Percentiles rank a stretch among this genome's conserved stretches.
phyloP scores from a whole-genome alignment of 2,113 vertebrate species.

The Anser cygnoides region DNA sequence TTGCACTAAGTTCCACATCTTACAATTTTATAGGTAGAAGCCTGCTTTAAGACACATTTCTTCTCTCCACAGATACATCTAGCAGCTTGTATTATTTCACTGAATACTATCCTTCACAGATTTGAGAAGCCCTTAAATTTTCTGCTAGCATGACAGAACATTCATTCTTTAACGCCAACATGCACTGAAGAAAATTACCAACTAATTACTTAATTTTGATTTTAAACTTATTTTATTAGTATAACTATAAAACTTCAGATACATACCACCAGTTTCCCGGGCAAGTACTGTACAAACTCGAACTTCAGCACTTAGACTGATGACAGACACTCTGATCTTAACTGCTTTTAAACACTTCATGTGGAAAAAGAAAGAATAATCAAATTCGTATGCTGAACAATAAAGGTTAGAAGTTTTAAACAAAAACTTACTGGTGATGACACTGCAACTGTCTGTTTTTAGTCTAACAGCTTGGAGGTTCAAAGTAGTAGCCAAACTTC shows the following conservation, averaged over 20 bases:
- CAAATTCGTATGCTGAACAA: not conserved
- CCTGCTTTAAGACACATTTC: not conserved
- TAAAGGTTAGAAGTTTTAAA: not conserved
- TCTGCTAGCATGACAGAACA: not conserved
- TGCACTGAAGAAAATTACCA: not conserved
- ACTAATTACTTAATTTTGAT: not conserved
- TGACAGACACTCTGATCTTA: conserved; percentile 94
- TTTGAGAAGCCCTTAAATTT: not conserved
- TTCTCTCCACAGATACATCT: not conserved
- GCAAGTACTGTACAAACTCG: conserved; percentile 94
- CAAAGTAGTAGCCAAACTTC: not conserved
- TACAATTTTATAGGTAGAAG: not conserved
- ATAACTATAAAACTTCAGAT: not conserved
- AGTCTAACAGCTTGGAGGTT: not conserved
- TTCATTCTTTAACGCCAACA: not conserved
- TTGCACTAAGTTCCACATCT: not conserved
- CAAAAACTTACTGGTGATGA: not conserved
- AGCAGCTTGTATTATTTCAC: not conserved
- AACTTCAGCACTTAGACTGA: conserved; percentile 95
- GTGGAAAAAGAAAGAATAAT: conserved; percentile 44
- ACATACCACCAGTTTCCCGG: conserved; percentile 91
- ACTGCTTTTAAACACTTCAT: conserved; percentile 87
- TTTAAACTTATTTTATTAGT: not conserved
- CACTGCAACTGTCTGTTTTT: not conserved
- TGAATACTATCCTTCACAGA: not conserved